Percentiles rank a stretch among this genome's conserved stretches.
These are phyloP conservation scores for Cryptomyrus ogoouensis DNA, from an alignment of 2,113 vertebrate species.

Conservation along the genomic window DNA sequence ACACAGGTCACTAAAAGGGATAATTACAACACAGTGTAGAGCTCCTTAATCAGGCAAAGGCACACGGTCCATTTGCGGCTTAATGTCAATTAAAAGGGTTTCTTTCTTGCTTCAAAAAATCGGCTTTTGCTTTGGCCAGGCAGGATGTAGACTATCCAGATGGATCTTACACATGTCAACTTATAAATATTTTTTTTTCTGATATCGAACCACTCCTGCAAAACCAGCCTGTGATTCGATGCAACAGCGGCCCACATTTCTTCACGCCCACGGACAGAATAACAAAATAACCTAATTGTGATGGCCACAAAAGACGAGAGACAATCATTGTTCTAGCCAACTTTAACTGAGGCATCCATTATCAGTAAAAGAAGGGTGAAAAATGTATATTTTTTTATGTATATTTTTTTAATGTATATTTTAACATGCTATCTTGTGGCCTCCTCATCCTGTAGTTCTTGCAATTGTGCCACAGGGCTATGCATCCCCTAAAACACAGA, in stretches of 20 bases:
- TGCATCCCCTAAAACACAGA: background rate
- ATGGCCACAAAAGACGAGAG: background rate
- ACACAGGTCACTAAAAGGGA: constrained; percentile 2
- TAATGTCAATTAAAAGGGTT: background rate
- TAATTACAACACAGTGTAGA: background rate
- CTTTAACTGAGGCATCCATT: background rate
- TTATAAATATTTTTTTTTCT: background rate
- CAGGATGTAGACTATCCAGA: background rate
- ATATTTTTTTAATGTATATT: background rate
- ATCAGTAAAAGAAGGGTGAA: background rate
- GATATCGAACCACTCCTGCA: background rate
- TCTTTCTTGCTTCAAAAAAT: constrained; percentile 1
- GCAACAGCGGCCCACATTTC: background rate
- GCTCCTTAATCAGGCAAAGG: background rate
- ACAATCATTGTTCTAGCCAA: background rate
- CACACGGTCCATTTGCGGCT: background rate
- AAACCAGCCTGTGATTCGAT: background rate
- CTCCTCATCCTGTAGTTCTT: background rate
- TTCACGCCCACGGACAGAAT: background rate
- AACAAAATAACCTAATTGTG: constrained; percentile 1
- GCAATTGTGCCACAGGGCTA: background rate
- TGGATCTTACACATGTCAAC: background rate
- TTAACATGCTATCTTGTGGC: background rate
- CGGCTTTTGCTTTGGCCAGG: background rate
- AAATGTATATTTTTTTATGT: no score